These are phyloP conservation scores for Lapara coniferarum DNA, from an alignment of 2,888 invertebrate genomes.

Conservation along the genomic window DNA sequence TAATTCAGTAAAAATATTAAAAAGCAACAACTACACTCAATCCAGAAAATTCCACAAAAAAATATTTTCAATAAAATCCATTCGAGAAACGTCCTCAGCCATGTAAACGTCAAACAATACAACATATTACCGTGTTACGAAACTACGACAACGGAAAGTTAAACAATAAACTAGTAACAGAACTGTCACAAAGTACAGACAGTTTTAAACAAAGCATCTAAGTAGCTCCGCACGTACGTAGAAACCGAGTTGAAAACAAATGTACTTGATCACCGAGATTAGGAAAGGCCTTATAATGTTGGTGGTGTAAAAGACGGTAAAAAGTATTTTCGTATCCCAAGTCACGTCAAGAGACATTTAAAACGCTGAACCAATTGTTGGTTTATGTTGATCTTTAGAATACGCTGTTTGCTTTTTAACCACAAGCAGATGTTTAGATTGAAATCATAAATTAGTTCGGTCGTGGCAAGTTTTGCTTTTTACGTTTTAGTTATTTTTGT, in stretches of 20 bases:
- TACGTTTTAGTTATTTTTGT: too few species aligned
- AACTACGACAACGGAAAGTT: slow-evolving; percentile 7
- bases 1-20: too few species aligned
- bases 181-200: not conserved
- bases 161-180: slow-evolving; percentile 1
- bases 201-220: slow-evolving; percentile 18
- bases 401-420: slow-evolving; percentile 3
- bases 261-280: slow-evolving; percentile 10
- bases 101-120: slow-evolving; percentile 5
- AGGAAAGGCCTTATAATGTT: slow-evolving; percentile 2
- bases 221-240: slow-evolving; percentile 5
- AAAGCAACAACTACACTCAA: not conserved
- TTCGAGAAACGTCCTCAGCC: not conserved
- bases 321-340: slow-evolving; percentile 20
- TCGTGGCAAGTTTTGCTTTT: not conserved
- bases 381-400: slow-evolving; percentile 16
- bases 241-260: slow-evolving; percentile 25
- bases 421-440: not conserved
- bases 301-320: slow-evolving; percentile 13
- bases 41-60: not conserved
- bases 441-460: slow-evolving; percentile 3
- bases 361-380: slow-evolving; percentile 12
- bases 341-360: slow-evolving; percentile 25
- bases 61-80: not conserved
- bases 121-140: not conserved